Base-by-base conservation (phyloP, 2,888 invertebrate species). In the Apamea epomidion region DNA sequence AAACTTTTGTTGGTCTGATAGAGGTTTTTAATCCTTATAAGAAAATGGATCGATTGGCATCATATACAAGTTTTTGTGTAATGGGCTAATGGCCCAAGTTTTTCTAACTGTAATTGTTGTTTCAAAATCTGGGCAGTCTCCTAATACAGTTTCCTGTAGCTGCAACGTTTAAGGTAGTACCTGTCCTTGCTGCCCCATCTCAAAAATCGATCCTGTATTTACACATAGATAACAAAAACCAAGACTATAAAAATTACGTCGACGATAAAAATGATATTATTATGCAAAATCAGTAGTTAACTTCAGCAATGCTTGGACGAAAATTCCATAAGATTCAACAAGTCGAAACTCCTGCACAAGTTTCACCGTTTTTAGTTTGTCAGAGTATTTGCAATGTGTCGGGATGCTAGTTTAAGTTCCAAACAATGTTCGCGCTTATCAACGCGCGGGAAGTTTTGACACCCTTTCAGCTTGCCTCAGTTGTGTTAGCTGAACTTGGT, bases 401-500 rank as follows among this genome's bases (percentile, higher is more conserved):
- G n/a, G 79, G 58, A 72, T 76, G 60, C 62, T 78, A 81, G 87
- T 73, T 80, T 68, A 88, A 88, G 70, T 87, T 87, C 1, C 21
- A n/a, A 78, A 87, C 87, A 73, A 83, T 83, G 80, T 88, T 81
- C 54, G 37, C 25, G 81, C 86, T 85, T 88, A 85, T 88, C 86
- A 86, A 75, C 80, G 67, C 65, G 73, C 48, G n/a, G 14, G 70
- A 80, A 87, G 88, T 88, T 88, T 45, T 78, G 88, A 88, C 88
- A 80, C 60, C 69, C 51, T 71, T 76, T 68, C 68, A 73, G 62
- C 65, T 74, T 16, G 42, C 54, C n/a, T 73, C 67, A 29, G 74
- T 79, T 48, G 65, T 68, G 58, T 84, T 78, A 60, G 65, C 67
- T 64, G n/a, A 81, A 85, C 76, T 83, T 83, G 51, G 37, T 21